Percentiles rank a stretch among this genome's conserved stretches.
Evolutionary conservation across 2,113 vertebrate species (phyloP).

Genomic region (Halcyon malimbica): DNA sequence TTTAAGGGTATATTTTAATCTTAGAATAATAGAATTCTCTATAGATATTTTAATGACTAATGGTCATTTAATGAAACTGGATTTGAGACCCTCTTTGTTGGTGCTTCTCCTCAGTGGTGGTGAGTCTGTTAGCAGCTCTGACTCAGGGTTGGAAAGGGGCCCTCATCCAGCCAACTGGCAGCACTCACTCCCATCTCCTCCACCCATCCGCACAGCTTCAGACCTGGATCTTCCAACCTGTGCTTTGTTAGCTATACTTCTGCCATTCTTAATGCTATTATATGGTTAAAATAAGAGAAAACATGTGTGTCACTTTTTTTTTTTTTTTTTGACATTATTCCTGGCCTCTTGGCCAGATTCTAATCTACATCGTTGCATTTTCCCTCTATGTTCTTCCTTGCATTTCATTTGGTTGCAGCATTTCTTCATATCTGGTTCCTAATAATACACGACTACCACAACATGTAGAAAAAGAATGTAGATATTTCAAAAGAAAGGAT

Average conservation of each 20-base stretch:
- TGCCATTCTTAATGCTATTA: neutral
- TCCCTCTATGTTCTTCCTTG: neutral
- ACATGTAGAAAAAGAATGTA: neutral
- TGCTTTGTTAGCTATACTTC: neutral
- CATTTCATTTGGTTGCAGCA: neutral
- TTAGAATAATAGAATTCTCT: neutral
- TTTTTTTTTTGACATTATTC: neutral
- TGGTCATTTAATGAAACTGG: neutral
- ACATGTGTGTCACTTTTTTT: neutral
- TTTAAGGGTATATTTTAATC: neutral
- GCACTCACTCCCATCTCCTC: neutral
- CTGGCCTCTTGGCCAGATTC: neutral
- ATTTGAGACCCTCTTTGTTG: neutral
- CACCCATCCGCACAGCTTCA: neutral
- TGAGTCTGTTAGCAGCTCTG: neutral
- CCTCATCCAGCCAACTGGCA: neutral
- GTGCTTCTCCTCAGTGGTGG: neutral
- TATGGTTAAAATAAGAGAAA: constrained; percentile 1
- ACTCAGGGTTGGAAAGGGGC: neutral
- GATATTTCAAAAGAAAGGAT: neutral
- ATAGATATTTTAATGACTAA: neutral
- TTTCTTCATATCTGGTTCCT: neutral
- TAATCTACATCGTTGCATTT: neutral
- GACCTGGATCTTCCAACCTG: neutral
- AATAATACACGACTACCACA: neutral